These are phyloP conservation scores for Amphiprion percula DNA, from an alignment of 2,113 vertebrate genomes.

Conservation along the genomic window DNA sequence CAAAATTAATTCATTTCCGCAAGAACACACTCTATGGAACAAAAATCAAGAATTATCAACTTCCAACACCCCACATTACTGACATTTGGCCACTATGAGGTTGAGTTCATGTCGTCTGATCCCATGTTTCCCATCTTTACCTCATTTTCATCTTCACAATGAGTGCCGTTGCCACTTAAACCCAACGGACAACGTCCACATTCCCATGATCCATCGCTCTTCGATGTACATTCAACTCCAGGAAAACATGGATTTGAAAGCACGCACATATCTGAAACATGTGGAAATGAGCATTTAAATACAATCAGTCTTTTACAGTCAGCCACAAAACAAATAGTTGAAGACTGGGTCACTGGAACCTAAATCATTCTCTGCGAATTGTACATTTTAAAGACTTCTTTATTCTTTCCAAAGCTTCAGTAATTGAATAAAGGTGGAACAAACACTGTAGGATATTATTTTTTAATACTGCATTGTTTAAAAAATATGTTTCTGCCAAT, in stretches of 20 bases:
- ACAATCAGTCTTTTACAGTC: neutral
- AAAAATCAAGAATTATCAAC: too few relatives aligned
- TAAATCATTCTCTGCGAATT: constrained; percentile 1
- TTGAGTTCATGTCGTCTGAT: neutral
- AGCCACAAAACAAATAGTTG: constrained; percentile 1
- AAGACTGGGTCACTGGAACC: neutral
- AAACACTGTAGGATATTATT: constrained; percentile 21
- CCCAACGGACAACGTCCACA: constrained; percentile 92
- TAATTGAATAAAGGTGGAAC: constrained; percentile 26
- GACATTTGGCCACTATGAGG: neutral
- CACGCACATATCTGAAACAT: constrained; percentile 90
- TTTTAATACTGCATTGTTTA: constrained; percentile 35
- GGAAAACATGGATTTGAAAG: constrained; percentile 94
- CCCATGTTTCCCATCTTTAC: constrained; percentile 67
- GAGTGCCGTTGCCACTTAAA: constrained; percentile 91
- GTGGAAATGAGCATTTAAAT: constrained; percentile 2
- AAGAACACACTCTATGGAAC: too few relatives aligned
- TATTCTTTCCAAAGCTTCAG: neutral
- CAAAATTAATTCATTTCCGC: too few relatives aligned
- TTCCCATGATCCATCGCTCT: constrained; percentile 91
- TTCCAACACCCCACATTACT: neutral
- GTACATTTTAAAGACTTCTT: constrained; percentile 11
- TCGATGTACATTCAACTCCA: constrained; percentile 90
- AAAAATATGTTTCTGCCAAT: constrained; percentile 22
- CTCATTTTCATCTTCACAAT: constrained; percentile 96